Base-by-base conservation (phyloP, 2,888 invertebrate species). In the Xestia rhomboidea region DNA sequence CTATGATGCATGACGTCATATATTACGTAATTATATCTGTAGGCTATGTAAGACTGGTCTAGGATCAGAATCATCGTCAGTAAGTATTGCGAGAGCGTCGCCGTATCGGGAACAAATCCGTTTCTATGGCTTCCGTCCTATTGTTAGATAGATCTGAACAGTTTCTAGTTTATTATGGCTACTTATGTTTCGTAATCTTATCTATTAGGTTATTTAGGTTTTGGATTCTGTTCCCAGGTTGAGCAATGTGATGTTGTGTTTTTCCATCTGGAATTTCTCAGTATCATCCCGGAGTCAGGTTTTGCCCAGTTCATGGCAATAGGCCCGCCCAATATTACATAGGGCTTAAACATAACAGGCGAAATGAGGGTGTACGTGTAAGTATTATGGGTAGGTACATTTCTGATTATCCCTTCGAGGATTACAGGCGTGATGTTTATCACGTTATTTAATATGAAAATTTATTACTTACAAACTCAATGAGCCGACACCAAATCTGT, bases 91-190 rank as follows among this genome's bases (percentile, higher is more conserved):
- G 68, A 72, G 24, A 73, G 49, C 27, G n/a, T 38, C 34, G 27
- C 38, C 51, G 38, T 81, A 73, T 85, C 73, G 51, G 3, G 30
- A n/a, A 60, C 54, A 57, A 64, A 76, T 60, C 64, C 69, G 69
- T 73, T 72, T 74, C 57, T 77, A 72, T 77, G 34, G 15, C 82
- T 82, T 84, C 85, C 82, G 78, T 78, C 34, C 72, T 69, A 75
- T 82, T 78, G 82, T 85, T 70, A 13, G 21, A 63, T 15, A 64
- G n/a, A 75, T 84, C 44, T 62, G 49, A 71, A 76, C 51, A 15
- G 15, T 41, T 68, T 30, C 34, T 49, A 60, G 34, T 80, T 76
- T 62, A 78, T 51, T 54, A 11, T 41, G 7, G 8, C 34, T 54
- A 8, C n/a, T 41, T 15, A 41, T 27, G 27, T 41, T 68, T 63